These are phyloP conservation scores for Carassius carassius DNA, from an alignment of 2,113 vertebrate species.

Conservation along the genomic window DNA sequence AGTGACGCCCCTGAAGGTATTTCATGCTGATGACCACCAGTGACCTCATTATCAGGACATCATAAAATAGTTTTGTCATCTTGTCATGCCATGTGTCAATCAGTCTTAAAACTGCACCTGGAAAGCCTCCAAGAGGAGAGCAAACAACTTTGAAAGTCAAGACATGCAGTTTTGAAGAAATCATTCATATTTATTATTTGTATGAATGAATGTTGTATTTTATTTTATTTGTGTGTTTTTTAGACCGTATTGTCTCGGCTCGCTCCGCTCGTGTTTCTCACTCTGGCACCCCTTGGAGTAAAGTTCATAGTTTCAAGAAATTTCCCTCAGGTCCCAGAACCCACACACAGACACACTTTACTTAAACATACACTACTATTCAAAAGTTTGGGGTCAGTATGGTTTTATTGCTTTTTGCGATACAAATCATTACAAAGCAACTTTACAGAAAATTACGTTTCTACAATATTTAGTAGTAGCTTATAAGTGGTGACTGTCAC, in stretches of 20 bases:
- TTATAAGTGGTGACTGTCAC: no score
- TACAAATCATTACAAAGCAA: no score
- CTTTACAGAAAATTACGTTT: no score
- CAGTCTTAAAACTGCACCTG: not conserved
- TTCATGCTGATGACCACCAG: not conserved
- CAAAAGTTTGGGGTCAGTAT: not conserved
- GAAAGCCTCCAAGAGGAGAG: not conserved
- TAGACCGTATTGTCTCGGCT: conserved; percentile 54
- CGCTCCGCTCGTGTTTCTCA: conserved; percentile 47
- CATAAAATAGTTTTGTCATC: not conserved
- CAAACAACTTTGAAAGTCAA: conserved; percentile 1
- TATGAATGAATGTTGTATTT: conserved; percentile 42
- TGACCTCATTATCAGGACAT: not conserved
- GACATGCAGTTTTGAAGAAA: conserved; percentile 2
- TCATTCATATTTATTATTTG: conserved; percentile 2
- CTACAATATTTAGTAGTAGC: no score
- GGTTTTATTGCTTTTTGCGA: not conserved
- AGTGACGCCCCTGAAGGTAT: conserved; percentile 73
- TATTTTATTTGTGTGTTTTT: conserved; percentile 39
- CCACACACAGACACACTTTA: conserved; percentile 3
- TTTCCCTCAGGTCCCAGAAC: conserved; percentile 59
- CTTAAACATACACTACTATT: not conserved
- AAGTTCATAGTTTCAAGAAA: conserved; percentile 72
- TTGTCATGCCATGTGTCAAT: conserved; percentile 2
- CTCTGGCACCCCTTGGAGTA: conserved; percentile 71